These are phyloP conservation scores for Hydractinia symbiolongicarpus DNA, from an alignment of 30 jellyfish, hydroid and myxozoan species.

Conservation along the genomic window DNA sequence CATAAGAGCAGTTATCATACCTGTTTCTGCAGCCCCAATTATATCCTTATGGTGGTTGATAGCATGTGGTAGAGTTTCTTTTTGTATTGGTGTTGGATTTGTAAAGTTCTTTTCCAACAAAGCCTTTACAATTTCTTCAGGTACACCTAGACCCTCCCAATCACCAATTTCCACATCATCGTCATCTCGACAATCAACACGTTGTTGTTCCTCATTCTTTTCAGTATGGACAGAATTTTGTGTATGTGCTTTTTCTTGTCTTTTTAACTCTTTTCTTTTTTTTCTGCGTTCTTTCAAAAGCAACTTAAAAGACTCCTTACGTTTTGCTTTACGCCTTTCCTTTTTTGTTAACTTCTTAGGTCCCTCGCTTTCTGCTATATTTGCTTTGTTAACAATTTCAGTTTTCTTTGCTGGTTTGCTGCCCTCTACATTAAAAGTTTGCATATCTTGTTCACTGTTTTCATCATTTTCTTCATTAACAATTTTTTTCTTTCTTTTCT, in stretches of 20 bases:
- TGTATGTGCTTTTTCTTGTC: neutral
- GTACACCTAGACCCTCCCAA: conserved; percentile 84
- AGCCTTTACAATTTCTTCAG: conserved; percentile 56
- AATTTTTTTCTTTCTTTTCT: neutral
- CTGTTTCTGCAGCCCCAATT: conserved; percentile 99
- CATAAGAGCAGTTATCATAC: conserved; percentile 12
- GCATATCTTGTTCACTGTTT: neutral
- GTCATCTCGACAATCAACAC: neutral
- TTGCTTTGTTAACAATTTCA: neutral
- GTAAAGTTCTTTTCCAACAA: conserved; percentile 57
- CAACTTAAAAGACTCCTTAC: conserved; percentile 16
- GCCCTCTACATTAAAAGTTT: neutral
- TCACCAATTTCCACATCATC: conserved; percentile 59
- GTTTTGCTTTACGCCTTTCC: conserved; percentile 14
- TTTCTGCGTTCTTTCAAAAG: conserved; percentile 28
- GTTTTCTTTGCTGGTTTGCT: neutral
- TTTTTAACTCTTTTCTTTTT: conserved; percentile 11
- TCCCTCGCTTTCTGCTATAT: neutral
- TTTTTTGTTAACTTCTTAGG: conserved; percentile 23
- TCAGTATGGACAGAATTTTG: neutral
- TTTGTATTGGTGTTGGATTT: conserved; percentile 83
- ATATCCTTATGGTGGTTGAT: conserved; percentile 61
- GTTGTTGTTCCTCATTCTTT: neutral
- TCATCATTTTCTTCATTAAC: neutral
- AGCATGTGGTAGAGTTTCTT: conserved; percentile 66